These are phyloP conservation scores for Periophthalmus modestus DNA, from an alignment of 2,113 vertebrate genomes.

Conservation along the genomic window DNA sequence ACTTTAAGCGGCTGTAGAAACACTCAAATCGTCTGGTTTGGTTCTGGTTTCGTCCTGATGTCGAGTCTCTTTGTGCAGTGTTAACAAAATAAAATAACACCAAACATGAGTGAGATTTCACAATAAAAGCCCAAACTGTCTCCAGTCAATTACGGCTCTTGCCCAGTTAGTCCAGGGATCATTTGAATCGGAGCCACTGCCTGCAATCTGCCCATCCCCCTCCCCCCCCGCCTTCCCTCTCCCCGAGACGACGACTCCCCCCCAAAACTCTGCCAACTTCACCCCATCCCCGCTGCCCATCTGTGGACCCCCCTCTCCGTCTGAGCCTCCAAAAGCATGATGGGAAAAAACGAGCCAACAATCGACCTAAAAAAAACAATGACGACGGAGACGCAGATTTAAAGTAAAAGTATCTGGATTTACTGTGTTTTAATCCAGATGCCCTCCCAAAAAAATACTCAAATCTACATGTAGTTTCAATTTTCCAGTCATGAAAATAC, in stretches of 20 bases:
- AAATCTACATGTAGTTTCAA: too few species aligned
- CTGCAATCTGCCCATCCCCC: slow-evolving; percentile 61
- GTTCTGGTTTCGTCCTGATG: too few species aligned
- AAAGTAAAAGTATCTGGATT: too few species aligned
- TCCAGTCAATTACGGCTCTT: not conserved
- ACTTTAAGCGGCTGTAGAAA: too few species aligned
- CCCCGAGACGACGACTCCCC: slow-evolving; percentile 42
- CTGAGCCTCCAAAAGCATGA: slow-evolving; percentile 13
- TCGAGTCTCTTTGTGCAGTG: too few species aligned
- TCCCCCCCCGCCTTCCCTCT: slow-evolving; percentile 51
- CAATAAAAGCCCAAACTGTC: not conserved
- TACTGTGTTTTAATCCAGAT: too few species aligned
- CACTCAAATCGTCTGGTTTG: too few species aligned
- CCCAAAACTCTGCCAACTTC: slow-evolving; percentile 73
- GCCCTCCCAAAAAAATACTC: too few species aligned
- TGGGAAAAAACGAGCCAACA: not conserved
- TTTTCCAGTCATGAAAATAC: too few species aligned
- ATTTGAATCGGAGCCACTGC: slow-evolving; percentile 75
- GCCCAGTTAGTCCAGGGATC: slow-evolving; percentile 63
- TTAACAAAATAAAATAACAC: not conserved
- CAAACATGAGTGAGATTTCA: not conserved
- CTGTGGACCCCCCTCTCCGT: slow-evolving; percentile 64
- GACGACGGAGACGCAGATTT: not conserved
- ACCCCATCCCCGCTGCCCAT: slow-evolving; percentile 77
- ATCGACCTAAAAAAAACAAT: not conserved